Evolutionary conservation across 2,888 invertebrate genomes (phyloP), one percentile per base, ranked within the genome.

Genomic region (Polydesmus complanatus): DNA sequence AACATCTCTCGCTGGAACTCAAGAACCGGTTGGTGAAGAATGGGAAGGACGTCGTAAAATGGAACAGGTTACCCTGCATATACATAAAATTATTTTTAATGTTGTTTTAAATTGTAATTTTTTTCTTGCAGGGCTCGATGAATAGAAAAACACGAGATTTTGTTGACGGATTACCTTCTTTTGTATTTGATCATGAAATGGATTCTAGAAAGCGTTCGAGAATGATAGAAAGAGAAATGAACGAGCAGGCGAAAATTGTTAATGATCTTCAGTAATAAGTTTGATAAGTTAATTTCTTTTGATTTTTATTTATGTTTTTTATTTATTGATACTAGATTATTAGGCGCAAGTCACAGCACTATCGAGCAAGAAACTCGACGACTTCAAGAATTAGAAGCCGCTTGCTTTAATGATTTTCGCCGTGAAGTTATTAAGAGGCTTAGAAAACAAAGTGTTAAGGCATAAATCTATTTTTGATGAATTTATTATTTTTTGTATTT

Each of bases 141-240:
- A 27, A 23, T 8, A 37, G 63, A 22, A 63, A 63, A 37, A 37
- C 54, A 11, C 60, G 83, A 65, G 81, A 81, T 71, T 80, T 84
- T 14, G 69, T 70, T 21, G 88, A 88, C 68, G 83, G 82, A 70
- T 75, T 92, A 56, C 91, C 92, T 0, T 82, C 87, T 5, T 91
- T 90, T 73, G 83, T 88, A 58, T 64, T 65, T 51, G 73, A 75
- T 65, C 67, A 71, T 1, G 69, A 66, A 53, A 63, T 75, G 51
- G 75, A 76, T 64, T 70, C 74, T 26, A 74, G 75, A 65, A 73
- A 73, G 70, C 81, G 94, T 19, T 90, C 92, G n/a, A 86, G 90
- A 70, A 80, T 94, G 64, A 89, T 95, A 68, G 95, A 96, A 75
- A 88, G 89, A 71, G 94, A 94, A 77, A 94, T 98, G 92, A 92